Base-by-base conservation (phyloP, 1,140 invertebrate genomes). In the Himalopsyche phryganea region DNA sequence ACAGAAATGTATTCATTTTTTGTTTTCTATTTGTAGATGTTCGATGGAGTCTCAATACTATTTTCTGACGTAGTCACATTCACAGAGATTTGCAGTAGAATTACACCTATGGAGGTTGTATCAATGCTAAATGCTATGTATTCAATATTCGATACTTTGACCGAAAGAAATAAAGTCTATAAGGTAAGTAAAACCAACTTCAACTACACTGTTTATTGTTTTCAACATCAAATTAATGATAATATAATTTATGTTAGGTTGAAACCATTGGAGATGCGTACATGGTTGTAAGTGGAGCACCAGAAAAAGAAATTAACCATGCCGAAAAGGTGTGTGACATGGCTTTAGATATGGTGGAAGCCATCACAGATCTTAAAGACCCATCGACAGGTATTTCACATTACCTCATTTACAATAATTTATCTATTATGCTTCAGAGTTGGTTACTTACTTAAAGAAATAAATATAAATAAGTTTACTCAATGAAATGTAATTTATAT, bases 21-120 rank as follows among this genome's bases (percentile, higher is more conserved):
- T n/a, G n/a, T n/a, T n/a, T 53, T 48, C 10, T 19, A 7, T 65
- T 70, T 64, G 6, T 76, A 96, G 94, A 93, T 94, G 83, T 98
- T 98, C 71, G 90, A 98, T 64, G 90, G 84, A 65, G 94, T 97
- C 0, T 96, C 94, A 0, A 95, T 98, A 55, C 78, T 98, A 9
- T 98, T 98, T 76, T 96, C 93, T 10, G 95, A 98, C 71, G 94
- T 98, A 2, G 95, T 98, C 0, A 95, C 90, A 0, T 98, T 98
- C 72, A 97, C 94, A 0, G 90, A 94, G 72, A 98, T 98, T 65
- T 98, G 95, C 68, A 93, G 91, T 61, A 81, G 91, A 50, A 94
- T 98, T 60, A 91, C 90, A 0, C 95, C 95, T 0, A 93, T 97
- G 92, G 90, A 96, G 70, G 94, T 97, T 9, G 94, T 97, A 0